Evolutionary conservation across 2,113 vertebrate species (phyloP).

Genomic region (Prochilodus magdalenae): DNA sequence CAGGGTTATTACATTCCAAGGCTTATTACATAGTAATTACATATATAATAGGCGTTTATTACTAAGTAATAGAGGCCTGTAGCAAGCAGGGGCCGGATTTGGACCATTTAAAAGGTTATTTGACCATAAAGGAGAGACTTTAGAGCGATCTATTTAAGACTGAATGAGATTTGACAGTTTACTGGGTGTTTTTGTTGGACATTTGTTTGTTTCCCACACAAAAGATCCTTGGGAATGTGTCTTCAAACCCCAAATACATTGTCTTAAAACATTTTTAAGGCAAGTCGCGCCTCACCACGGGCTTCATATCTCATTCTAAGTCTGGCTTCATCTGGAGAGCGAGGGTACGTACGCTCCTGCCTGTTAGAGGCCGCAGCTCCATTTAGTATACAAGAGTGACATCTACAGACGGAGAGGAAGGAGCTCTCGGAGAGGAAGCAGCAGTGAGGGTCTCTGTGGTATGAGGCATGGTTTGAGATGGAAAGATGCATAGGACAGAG

Average conservation of each 20-base stretch:
- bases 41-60: too few relatives aligned
- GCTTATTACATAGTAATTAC: too few relatives aligned
- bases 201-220: background rate
- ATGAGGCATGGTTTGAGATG: slow-evolving; percentile 42
- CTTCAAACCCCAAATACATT: background rate
- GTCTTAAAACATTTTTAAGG: background rate
- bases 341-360: background rate
- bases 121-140: background rate
- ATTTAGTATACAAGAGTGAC: slow-evolving; percentile 79
- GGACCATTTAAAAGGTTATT: too few relatives aligned
- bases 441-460: slow-evolving; percentile 40
- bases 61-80: too few relatives aligned
- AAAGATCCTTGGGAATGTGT: too few relatives aligned
- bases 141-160: background rate
- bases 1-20: too few relatives aligned
- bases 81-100: too few relatives aligned
- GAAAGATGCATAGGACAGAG: background rate
- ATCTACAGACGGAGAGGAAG: slow-evolving; percentile 70
- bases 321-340: background rate
- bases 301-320: background rate
- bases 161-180: background rate
- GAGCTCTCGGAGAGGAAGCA: background rate
- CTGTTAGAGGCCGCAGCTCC: background rate
- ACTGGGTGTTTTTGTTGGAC: too few relatives aligned
- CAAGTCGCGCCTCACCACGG: background rate